Base-by-base conservation (phyloP, 2,113 vertebrate species). In the Ceyx cyanopectus region DNA sequence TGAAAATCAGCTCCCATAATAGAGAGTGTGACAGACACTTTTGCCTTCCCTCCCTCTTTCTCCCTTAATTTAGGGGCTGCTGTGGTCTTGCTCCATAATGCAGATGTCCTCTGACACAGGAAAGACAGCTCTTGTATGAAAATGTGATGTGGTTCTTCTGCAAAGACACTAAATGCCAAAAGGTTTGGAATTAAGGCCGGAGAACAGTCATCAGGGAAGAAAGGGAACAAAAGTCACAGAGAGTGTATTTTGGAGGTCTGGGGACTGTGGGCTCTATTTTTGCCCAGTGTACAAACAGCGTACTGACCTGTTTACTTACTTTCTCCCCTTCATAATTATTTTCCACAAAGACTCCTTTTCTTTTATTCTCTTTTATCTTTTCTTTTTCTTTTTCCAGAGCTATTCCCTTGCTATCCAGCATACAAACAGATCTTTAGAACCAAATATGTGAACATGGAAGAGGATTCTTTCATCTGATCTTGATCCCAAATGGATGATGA, bases 1-100 rank as follows among this genome's bases (percentile, higher is more conserved):
- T 82, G 78, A 81, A 90, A 94, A 81, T 81, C 58, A 68, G 66
- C 81, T 78, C n/a, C 79, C 75, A 81, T 63, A 92, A 82, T 51
- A 89, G 32, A 57, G 41, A 89, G 1, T 8, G 40, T 24, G 84
- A 63, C 81, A 83, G 62, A 40, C 41, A 76, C 60, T 86, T 78
- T 74, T 85, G 50, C 67, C 30, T 86, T 72, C 48, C 24, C 14
- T 89, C 46, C 12, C 5, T 80, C 50, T 90, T 92, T 83, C n/a
- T 75, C 10, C 67, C 46, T 87, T 83, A 88, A 91, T 87, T 93
- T 73, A 67, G 23, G 60, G 29, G 56, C 56, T 53, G 5, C 69
- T 85, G 58, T 87, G 46, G 30, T 80, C 72, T 89, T 67, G 27
- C 53, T 88, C 79, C 57, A 8, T 72, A 66, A 63, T 43, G 48